phyloP scores from a whole-genome alignment of 2,797 vertebrate genomes.

The Bovichtus diacanthus region DNA sequence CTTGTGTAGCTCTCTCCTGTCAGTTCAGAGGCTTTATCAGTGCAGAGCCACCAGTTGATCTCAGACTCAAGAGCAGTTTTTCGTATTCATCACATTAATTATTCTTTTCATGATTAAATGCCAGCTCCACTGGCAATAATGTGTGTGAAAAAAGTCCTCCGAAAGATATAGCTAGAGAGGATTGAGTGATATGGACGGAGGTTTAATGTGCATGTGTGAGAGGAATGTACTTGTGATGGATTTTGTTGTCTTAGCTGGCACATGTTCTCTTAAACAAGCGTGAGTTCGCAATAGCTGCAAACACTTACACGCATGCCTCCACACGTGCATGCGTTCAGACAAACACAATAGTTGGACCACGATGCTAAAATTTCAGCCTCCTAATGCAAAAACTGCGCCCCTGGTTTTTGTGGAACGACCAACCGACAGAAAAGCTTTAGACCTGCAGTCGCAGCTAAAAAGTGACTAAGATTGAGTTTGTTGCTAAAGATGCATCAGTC shows the following conservation, averaged over 20 bases:
- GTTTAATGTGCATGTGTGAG: not conserved
- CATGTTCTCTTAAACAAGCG: not conserved
- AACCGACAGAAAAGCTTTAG: too few species aligned
- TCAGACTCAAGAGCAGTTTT: constrained; percentile 42
- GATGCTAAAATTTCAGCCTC: too few species aligned
- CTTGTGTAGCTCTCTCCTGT: constrained; percentile 34
- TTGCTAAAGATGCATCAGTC: not conserved
- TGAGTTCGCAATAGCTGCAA: too few species aligned
- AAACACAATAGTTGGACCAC: too few species aligned
- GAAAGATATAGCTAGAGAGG: constrained; percentile 31
- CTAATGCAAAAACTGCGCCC: too few species aligned
- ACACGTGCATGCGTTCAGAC: too few species aligned
- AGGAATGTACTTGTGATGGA: constrained; percentile 6
- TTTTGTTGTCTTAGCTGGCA: constrained; percentile 1
- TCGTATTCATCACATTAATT: constrained; percentile 49
- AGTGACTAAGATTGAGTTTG: not conserved
- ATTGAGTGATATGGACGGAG: constrained; percentile 9
- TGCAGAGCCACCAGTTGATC: constrained; percentile 62
- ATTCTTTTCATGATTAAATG: constrained; percentile 72
- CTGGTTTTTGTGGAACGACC: too few species aligned
- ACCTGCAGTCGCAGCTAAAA: not conserved
- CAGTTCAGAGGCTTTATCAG: constrained; percentile 63
- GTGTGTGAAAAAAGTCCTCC: constrained; percentile 10
- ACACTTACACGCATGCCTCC: too few species aligned
- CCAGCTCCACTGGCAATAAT: constrained; percentile 52